Evolutionary conservation across 1,140 invertebrate species (phyloP).

Genomic region (Danaus plexippus): DNA sequence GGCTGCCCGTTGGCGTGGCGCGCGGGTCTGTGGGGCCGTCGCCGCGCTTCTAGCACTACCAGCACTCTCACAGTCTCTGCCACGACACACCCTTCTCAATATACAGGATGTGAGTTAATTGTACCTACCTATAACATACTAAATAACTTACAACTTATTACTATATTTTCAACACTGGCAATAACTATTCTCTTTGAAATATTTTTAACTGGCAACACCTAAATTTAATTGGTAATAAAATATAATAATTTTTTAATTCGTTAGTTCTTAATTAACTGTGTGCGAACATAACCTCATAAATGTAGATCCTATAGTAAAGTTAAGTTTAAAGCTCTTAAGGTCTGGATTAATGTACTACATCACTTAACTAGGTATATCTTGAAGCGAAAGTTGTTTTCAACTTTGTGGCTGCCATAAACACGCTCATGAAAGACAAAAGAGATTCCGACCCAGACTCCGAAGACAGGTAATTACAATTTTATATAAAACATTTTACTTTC

Average conservation of each 20-base stretch:
- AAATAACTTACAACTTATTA: too few relatives aligned
- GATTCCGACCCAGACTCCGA: slow-evolving; percentile 38
- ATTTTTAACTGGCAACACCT: too few relatives aligned
- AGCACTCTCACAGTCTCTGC: slow-evolving; percentile 71
- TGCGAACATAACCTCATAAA: too few relatives aligned
- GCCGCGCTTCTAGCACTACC: slow-evolving; percentile 81
- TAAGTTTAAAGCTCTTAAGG: too few relatives aligned
- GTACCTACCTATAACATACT: too few relatives aligned
- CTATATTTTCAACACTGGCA: too few relatives aligned
- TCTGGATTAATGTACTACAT: slow-evolving; percentile 12
- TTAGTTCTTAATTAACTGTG: too few relatives aligned
- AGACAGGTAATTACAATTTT: slow-evolving; percentile 37
- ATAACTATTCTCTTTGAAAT: too few relatives aligned
- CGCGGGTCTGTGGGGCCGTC: slow-evolving; percentile 79
- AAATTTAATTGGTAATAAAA: too few relatives aligned
- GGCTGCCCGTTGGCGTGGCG: slow-evolving; percentile 75
- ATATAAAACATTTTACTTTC: slow-evolving; percentile 4
- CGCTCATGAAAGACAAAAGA: slow-evolving; percentile 68
- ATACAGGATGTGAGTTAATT: slow-evolving; percentile 71
- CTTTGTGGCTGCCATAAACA: slow-evolving; percentile 80
- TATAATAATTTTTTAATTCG: too few relatives aligned
- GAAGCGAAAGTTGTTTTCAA: slow-evolving; percentile 85
- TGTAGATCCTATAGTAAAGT: too few relatives aligned
- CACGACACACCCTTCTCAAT: slow-evolving; percentile 71
- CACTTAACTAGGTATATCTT: slow-evolving; percentile 74